A percentile compares a stretch with the other conserved stretches of the same genome.
These are phyloP conservation scores for Barnardius zonarius DNA, from an alignment of 2,113 vertebrate genomes.

Conservation along the genomic window DNA sequence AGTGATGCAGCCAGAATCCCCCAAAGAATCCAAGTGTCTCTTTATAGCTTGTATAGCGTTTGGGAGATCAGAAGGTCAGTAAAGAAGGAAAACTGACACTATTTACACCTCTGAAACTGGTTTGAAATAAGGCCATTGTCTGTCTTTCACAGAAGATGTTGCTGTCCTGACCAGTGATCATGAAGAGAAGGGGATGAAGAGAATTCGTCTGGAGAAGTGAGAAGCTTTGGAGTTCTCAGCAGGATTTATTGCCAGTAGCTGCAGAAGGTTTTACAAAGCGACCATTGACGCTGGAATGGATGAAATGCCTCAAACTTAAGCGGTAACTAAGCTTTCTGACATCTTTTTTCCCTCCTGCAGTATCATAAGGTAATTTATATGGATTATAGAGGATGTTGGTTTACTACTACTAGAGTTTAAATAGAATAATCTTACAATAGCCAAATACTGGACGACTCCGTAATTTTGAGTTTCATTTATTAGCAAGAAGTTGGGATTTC, in stretches of 20 bases:
- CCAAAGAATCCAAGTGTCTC: neutral
- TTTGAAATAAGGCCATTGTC: neutral
- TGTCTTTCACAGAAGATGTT: constrained; percentile 61
- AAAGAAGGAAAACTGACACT: neutral
- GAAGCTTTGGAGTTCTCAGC: neutral
- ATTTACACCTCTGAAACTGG: neutral
- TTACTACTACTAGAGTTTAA: neutral
- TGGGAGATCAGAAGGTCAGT: neutral
- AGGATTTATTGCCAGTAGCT: constrained; percentile 1
- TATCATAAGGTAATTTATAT: neutral
- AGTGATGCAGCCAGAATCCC: neutral
- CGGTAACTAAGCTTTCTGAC: constrained; percentile 26
- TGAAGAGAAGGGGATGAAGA: constrained; percentile 33
- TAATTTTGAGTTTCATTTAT: neutral
- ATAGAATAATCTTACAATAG: neutral
- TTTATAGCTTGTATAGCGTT: neutral
- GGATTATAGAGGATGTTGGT: neutral
- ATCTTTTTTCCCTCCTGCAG: neutral
- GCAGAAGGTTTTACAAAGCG: neutral
- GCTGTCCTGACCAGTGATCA: constrained; percentile 14
- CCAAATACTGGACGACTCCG: neutral
- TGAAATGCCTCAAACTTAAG: constrained; percentile 37
- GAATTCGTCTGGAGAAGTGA: neutral
- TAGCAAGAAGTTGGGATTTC: neutral
- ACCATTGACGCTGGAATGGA: neutral